Conservation (phyloP, 1,140 invertebrate species). For the Drosophila bifasciata region DNA sequence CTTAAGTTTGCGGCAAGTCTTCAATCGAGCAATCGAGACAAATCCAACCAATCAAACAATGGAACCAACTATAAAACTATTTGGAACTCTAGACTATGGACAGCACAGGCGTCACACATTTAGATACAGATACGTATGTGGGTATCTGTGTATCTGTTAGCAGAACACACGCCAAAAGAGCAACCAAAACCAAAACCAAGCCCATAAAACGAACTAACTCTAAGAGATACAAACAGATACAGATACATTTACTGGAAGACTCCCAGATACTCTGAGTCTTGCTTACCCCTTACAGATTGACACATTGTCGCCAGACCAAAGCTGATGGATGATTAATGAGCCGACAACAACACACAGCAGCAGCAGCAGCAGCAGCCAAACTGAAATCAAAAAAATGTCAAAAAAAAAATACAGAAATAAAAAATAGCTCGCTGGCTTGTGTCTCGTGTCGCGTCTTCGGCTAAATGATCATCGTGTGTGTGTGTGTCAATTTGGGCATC, state of each 20-base stretch:
- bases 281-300: conserved; percentile 42
- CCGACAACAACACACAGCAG: conserved; percentile 35
- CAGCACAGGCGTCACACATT: conserved; percentile 19
- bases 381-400: conserved; percentile 11
- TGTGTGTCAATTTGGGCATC: conserved; percentile 80
- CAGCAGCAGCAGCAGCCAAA: too few relatives aligned
- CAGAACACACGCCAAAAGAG: conserved; percentile 58
- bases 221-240: conserved; percentile 1
- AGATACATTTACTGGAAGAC: conserved; percentile 4
- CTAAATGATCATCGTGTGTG: conserved; percentile 73
- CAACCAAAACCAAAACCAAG: conserved; percentile 36
- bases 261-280: conserved; percentile 14
- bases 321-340: conserved; percentile 79
- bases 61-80: conserved; percentile 47
- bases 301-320: conserved; percentile 69
- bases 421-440: conserved; percentile 14
- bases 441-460: conserved; percentile 73
- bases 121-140: conserved; percentile 26
- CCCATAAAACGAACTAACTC: conserved; percentile 55
- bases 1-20: conserved; percentile 53
- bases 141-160: conserved; percentile 8
- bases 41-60: conserved; percentile 77
- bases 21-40: conserved; percentile 77
- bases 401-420: too few relatives aligned
- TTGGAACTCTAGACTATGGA: too few relatives aligned